A percentile compares a stretch with the other conserved stretches of the same genome.
These are phyloP conservation scores for Scalopus aquaticus DNA, from an alignment of 2,113 vertebrate species.

Conservation along the genomic window DNA sequence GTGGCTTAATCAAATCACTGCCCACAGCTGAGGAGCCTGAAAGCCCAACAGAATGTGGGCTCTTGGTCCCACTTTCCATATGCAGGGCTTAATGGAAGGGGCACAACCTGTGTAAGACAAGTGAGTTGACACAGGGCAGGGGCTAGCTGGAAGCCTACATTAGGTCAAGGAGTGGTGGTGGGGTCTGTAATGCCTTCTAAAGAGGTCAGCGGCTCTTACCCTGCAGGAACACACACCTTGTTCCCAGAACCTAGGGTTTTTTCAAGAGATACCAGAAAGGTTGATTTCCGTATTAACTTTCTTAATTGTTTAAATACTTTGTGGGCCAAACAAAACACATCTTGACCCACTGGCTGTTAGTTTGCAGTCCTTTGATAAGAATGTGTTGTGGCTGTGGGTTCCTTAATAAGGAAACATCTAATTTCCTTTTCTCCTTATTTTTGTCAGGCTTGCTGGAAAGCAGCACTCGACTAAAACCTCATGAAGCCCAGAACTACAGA, in stretches of 20 bases:
- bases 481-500: slow-evolving; percentile 98
- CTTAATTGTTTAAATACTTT: slow-evolving; percentile 42
- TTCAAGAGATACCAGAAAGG: not conserved
- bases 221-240: not conserved
- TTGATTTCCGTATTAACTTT: not conserved
- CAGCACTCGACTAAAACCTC: slow-evolving; percentile 97
- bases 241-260: not conserved
- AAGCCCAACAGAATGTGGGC: not conserved
- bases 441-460: slow-evolving; percentile 96
- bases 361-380: slow-evolving; percentile 57
- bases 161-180: not conserved
- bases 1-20: not conserved
- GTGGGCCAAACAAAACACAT: slow-evolving; percentile 54
- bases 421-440: slow-evolving; percentile 75
- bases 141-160: not conserved
- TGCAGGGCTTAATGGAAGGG: not conserved
- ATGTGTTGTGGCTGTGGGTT: slow-evolving; percentile 41
- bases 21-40: not conserved
- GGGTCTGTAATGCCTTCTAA: not conserved
- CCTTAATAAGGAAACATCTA: slow-evolving; percentile 54
- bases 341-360: not conserved
- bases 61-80: not conserved
- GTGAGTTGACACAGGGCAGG: not conserved
- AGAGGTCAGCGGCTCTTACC: not conserved
- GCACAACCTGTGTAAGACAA: not conserved